Percentiles rank a stretch among this genome's conserved stretches.
phyloP scores from a whole-genome alignment of 1,140 invertebrate species.

The Diachasmimorpha longicaudata region DNA sequence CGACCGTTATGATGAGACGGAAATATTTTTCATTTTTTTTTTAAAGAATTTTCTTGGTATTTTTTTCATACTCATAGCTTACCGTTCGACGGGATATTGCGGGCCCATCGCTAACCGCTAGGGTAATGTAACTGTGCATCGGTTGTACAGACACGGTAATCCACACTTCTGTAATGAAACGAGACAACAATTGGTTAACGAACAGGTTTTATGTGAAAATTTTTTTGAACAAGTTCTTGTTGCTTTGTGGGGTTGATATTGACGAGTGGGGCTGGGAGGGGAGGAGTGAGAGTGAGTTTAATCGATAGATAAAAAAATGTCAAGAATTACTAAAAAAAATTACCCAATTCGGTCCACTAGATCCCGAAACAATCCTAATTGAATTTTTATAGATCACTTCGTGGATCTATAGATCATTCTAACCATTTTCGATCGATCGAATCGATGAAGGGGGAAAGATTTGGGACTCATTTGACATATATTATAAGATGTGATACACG shows the following conservation, averaged over 20 bases:
- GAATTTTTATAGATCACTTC: too few relatives aligned
- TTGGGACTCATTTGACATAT: too few relatives aligned
- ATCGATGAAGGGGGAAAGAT: too few relatives aligned
- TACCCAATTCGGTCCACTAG: too few relatives aligned
- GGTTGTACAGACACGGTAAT: not conserved
- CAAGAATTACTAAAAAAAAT: too few relatives aligned
- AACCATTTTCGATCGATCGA: too few relatives aligned
- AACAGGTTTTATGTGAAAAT: not conserved
- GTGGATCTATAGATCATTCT: too few relatives aligned
- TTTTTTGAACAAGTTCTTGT: not conserved
- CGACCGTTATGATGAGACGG: not conserved
- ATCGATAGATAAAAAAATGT: too few relatives aligned
- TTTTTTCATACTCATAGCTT: not conserved
- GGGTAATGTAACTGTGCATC: not conserved
- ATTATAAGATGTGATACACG: not conserved
- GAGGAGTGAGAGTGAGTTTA: too few relatives aligned
- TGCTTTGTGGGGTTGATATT: not conserved
- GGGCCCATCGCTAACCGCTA: not conserved
- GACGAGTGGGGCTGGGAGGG: not conserved
- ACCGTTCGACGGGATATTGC: constrained; percentile 3
- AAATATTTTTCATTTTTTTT: not conserved
- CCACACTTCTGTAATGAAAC: not conserved
- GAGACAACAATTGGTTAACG: not conserved
- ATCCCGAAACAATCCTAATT: too few relatives aligned
- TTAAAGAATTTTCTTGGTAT: not conserved